Evolutionary conservation across 2,797 vertebrate genomes (phyloP).

Genomic region (Heteromormyrus szaboi): DNA sequence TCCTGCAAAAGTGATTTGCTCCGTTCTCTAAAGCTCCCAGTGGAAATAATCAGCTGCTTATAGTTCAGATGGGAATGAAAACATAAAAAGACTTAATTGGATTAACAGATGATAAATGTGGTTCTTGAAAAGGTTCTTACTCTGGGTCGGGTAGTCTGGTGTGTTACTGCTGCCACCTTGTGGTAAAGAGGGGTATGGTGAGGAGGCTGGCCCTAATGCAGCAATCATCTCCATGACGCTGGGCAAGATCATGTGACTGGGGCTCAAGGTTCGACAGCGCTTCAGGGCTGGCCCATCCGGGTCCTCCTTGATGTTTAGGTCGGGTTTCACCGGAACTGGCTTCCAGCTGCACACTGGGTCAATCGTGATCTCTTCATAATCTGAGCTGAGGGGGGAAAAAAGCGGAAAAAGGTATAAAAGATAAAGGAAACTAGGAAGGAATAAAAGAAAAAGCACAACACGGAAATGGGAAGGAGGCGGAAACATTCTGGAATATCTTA

Average conservation of each 20-base stretch:
- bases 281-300: conserved; percentile 81
- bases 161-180: conserved; percentile 57
- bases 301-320: conserved; percentile 86
- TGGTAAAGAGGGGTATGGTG: conserved; percentile 66
- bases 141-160: conserved; percentile 70
- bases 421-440: background rate
- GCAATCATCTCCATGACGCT: conserved; percentile 96
- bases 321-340: conserved; percentile 84
- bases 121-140: conserved; percentile 44
- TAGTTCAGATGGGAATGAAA: background rate
- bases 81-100: background rate
- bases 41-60: background rate
- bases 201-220: conserved; percentile 74
- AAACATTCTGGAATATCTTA: background rate
- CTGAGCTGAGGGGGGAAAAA: conserved; percentile 60
- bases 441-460: background rate
- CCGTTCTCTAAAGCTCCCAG: background rate
- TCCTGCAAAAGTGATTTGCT: background rate
- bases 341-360: conserved; percentile 93
- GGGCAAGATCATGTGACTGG: conserved; percentile 85
- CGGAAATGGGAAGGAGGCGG: background rate
- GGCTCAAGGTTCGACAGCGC: conserved; percentile 87
- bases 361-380: conserved; percentile 94
- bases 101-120: background rate
- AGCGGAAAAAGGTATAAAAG: background rate